Conservation (phyloP, 2,797 vertebrate species). For the Pseudopleuronectes americanus region DNA sequence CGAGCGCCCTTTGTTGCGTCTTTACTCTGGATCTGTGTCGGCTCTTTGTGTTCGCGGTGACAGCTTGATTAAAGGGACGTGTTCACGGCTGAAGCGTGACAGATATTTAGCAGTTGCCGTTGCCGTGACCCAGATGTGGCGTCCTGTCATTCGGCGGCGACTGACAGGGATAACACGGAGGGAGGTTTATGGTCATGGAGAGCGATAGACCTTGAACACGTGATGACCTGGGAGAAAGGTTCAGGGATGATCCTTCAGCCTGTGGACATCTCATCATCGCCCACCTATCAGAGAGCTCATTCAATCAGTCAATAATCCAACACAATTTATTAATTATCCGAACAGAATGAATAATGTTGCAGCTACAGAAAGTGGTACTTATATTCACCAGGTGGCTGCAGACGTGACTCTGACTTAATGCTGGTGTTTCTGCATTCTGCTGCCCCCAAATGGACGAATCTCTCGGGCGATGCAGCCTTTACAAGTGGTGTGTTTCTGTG, state of each 20-base stretch:
- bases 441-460: constrained; percentile 15
- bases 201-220: constrained; percentile 4
- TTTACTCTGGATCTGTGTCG: constrained; percentile 12
- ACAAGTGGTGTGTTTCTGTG: too few relatives aligned
- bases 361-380: too few relatives aligned
- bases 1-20: not conserved
- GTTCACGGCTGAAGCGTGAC: constrained; percentile 36
- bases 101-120: constrained; percentile 48
- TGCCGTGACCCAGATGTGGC: constrained; percentile 41
- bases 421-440: too few relatives aligned
- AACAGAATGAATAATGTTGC: too few relatives aligned
- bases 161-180: constrained; percentile 5
- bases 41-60: constrained; percentile 14
- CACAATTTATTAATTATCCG: too few relatives aligned
- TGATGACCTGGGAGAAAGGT: not conserved
- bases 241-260: not conserved
- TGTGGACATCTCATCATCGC: too few relatives aligned
- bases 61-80: constrained; percentile 40
- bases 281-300: too few relatives aligned
- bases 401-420: too few relatives aligned
- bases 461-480: accelerated
- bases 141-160: constrained; percentile 17
- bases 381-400: too few relatives aligned
- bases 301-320: too few relatives aligned
- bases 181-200: constrained; percentile 13